Percentiles rank a stretch among this genome's conserved stretches.
phyloP scores from a whole-genome alignment of 2,888 invertebrate species.

The Ochropleura plecta region DNA sequence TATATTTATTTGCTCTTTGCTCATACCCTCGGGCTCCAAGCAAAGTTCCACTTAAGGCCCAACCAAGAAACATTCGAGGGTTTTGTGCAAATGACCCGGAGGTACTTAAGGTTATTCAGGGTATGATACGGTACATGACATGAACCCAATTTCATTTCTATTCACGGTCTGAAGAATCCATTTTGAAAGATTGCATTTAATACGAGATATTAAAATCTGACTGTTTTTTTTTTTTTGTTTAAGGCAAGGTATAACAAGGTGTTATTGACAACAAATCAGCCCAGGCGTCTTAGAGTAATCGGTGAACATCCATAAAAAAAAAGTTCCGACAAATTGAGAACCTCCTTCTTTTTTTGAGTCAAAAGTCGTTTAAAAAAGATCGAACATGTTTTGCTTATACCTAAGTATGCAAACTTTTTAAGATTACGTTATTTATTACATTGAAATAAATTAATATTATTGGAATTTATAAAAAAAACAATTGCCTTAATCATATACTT shows the following conservation, averaged over 20 bases:
- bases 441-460: too few relatives aligned
- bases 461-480: too few relatives aligned
- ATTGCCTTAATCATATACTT: neutral
- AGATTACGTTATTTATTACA: too few relatives aligned
- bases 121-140: conserved; percentile 23
- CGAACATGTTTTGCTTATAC: too few relatives aligned
- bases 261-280: too few relatives aligned
- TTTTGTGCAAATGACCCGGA: conserved; percentile 62
- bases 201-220: conserved; percentile 1
- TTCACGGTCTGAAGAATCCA: conserved; percentile 2
- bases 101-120: conserved; percentile 53
- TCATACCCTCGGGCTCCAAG: conserved; percentile 39
- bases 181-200: conserved; percentile 23
- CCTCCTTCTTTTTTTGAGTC: too few relatives aligned
- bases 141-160: conserved; percentile 33
- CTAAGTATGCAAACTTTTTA: too few relatives aligned
- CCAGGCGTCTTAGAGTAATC: too few relatives aligned
- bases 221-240: neutral
- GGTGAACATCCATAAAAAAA: too few relatives aligned
- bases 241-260: too few relatives aligned
- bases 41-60: conserved; percentile 44
- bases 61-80: conserved; percentile 49
- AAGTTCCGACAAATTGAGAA: too few relatives aligned
- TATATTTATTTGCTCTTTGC: conserved; percentile 40
- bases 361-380: too few relatives aligned